phyloP scores from a whole-genome alignment of 2,888 invertebrate species.

The Digitonthophagus gazella region DNA sequence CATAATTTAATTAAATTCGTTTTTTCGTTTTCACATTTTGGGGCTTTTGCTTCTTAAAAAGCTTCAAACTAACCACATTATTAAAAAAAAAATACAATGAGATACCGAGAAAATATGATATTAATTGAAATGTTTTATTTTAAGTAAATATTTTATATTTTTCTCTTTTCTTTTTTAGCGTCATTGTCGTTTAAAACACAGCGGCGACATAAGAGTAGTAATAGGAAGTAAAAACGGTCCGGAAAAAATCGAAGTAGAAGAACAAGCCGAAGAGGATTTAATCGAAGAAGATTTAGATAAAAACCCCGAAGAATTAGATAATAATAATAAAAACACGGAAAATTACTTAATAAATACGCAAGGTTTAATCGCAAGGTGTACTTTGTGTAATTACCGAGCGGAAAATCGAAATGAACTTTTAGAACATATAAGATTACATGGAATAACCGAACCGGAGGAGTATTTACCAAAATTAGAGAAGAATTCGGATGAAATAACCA shows the following conservation, averaged over 20 bases:
- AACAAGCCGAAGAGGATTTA: slow-evolving; percentile 47
- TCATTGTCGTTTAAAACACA: slow-evolving; percentile 76
- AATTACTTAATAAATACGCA: too few species aligned
- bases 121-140: background rate
- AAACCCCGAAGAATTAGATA: slow-evolving; percentile 59
- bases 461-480: too few species aligned
- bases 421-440: slow-evolving; percentile 67
- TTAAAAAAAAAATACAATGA: slow-evolving; percentile 5
- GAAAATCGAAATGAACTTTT: slow-evolving; percentile 66
- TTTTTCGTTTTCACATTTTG: background rate
- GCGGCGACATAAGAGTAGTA: slow-evolving; percentile 70
- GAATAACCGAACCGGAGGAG: slow-evolving; percentile 60
- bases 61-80: background rate
- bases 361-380: slow-evolving; percentile 65
- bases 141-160: slow-evolving; percentile 4
- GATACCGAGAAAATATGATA: slow-evolving; percentile 1
- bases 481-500: slow-evolving; percentile 49
- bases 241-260: slow-evolving; percentile 51
- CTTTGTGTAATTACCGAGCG: slow-evolving; percentile 77
- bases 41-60: background rate
- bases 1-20: background rate
- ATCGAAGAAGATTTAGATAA: slow-evolving; percentile 50
- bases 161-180: slow-evolving; percentile 56
- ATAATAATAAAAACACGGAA: too few species aligned
- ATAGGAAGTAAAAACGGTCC: slow-evolving; percentile 55